These are phyloP conservation scores for Bettongia penicillata DNA, from an alignment of 2,113 vertebrate genomes.

Conservation along the genomic window DNA sequence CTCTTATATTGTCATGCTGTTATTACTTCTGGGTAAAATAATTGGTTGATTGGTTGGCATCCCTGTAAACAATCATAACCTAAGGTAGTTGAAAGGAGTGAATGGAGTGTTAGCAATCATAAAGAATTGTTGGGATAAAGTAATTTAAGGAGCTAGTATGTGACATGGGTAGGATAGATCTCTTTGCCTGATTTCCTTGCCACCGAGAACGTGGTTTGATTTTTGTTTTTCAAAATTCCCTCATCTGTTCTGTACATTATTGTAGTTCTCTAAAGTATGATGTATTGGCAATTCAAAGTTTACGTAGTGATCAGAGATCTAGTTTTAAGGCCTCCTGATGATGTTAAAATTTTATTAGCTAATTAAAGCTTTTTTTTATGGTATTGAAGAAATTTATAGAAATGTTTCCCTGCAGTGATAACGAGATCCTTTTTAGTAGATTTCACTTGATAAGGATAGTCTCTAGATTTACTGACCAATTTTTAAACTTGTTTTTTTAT, in stretches of 20 bases:
- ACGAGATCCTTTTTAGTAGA: background rate
- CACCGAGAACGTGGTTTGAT: background rate
- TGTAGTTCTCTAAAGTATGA: background rate
- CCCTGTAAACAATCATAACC: background rate
- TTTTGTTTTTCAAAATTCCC: background rate
- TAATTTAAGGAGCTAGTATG: background rate
- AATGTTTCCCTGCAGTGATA: background rate
- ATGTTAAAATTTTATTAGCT: background rate
- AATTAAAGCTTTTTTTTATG: background rate
- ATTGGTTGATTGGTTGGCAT: background rate
- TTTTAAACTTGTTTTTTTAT: constrained; percentile 59
- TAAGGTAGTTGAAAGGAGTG: background rate
- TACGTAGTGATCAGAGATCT: background rate
- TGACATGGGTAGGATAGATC: background rate
- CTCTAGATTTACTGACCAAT: constrained; percentile 47
- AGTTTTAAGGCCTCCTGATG: background rate
- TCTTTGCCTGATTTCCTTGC: background rate
- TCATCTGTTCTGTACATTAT: background rate
- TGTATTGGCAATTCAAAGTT: background rate
- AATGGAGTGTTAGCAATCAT: background rate
- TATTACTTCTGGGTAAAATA: background rate
- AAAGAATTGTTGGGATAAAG: background rate
- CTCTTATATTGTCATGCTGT: background rate
- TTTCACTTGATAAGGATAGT: background rate
- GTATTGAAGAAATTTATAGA: background rate